A percentile compares a stretch with the other conserved stretches of the same genome.
Conservation (phyloP, 2,888 invertebrate genomes). For the Agriotes lineatus region DNA sequence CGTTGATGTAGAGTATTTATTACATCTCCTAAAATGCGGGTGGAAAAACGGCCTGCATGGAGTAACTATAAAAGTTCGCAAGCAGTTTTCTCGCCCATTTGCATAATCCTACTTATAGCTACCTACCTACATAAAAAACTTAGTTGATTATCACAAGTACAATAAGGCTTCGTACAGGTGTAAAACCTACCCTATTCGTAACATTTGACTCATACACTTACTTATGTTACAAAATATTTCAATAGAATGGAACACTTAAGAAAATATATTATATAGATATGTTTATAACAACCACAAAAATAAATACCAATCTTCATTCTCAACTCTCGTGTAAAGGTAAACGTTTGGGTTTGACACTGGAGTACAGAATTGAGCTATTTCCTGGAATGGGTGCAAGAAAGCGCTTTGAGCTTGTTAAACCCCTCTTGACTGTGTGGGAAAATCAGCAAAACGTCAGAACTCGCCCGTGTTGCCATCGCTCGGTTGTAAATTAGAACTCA, state of each 20-base stretch:
- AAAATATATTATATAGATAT: slow-evolving; percentile 52
- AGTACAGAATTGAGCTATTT: slow-evolving; percentile 2
- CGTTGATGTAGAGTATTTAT: slow-evolving; percentile 17
- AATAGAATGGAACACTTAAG: slow-evolving; percentile 48
- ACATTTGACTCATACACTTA: slow-evolving; percentile 26
- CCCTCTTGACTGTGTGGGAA: too few species aligned
- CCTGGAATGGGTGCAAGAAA: background rate
- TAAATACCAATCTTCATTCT: slow-evolving; percentile 18
- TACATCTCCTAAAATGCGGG: slow-evolving; percentile 5
- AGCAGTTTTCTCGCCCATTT: background rate
- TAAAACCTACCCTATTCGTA: slow-evolving; percentile 35
- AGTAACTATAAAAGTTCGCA: too few species aligned
- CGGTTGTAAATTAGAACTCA: too few species aligned
- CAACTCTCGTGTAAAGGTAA: background rate
- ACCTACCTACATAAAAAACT: slow-evolving; percentile 36
- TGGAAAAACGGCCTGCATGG: too few species aligned
- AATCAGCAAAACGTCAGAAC: too few species aligned
- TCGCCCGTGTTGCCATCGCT: too few species aligned
- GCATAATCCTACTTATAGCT: slow-evolving; percentile 6
- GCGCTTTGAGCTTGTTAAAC: background rate
- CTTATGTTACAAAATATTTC: slow-evolving; percentile 32
- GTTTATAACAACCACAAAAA: slow-evolving; percentile 46
- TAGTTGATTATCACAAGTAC: slow-evolving; percentile 56
- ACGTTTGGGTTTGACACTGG: background rate
- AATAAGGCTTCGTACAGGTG: slow-evolving; percentile 57